Evolutionary conservation across 2,888 invertebrate species (phyloP).

Genomic region (Mactromeris polynyma): DNA sequence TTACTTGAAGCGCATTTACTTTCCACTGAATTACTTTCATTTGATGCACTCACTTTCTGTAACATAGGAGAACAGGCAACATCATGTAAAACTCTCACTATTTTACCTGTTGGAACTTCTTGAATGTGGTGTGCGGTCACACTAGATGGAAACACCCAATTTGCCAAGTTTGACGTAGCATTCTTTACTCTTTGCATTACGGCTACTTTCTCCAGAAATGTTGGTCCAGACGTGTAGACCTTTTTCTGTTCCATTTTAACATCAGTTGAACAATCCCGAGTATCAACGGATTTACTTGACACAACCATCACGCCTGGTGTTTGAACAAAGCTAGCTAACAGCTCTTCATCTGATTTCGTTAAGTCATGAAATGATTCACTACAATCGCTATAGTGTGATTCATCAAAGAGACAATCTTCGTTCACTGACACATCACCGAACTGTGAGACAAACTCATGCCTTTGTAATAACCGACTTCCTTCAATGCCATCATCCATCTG

Average conservation of each 20-base stretch:
- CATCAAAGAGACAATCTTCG: conserved; percentile 45
- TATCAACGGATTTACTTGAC: not conserved
- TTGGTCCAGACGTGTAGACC: not conserved
- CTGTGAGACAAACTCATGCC: conserved; percentile 29
- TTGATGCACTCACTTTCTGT: not conserved
- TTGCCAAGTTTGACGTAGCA: conserved; percentile 45
- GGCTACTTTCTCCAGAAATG: conserved; percentile 50
- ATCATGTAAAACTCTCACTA: conserved; percentile 24
- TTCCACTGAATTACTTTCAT: not conserved
- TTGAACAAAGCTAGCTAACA: conserved; percentile 43
- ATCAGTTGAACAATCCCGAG: not conserved
- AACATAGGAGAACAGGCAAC: conserved; percentile 42
- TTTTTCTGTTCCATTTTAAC: not conserved
- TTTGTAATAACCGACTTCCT: not conserved
- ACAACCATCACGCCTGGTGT: conserved; percentile 21
- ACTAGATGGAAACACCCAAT: conserved; percentile 41
- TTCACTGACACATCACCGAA: conserved; percentile 35
- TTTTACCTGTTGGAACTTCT: conserved; percentile 6
- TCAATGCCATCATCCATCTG: not conserved
- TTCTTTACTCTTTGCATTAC: conserved; percentile 36
- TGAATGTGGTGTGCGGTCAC: conserved; percentile 24
- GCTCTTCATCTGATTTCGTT: conserved; percentile 60
- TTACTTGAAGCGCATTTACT: not conserved
- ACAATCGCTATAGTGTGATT: conserved; percentile 34
- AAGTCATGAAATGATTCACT: conserved; percentile 46